Conservation (phyloP, 2,797 vertebrate species). For the Cirrhinus mrigala region DNA sequence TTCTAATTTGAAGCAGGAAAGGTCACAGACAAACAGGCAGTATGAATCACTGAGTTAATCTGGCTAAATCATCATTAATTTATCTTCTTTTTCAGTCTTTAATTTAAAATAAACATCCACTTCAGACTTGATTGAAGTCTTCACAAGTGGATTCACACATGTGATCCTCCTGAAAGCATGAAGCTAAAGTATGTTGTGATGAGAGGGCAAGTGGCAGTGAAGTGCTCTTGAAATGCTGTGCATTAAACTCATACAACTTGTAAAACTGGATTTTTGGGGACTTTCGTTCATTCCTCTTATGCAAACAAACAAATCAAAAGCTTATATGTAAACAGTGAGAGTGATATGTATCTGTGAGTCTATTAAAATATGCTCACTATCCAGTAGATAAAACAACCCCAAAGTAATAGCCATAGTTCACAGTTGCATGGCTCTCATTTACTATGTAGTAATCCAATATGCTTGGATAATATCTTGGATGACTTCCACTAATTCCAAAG, state of each 20-base stretch:
- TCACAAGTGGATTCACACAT: not conserved
- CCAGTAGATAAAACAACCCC: not conserved
- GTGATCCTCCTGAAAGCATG: not conserved
- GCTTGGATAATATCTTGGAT: not conserved
- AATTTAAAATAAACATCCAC: not conserved
- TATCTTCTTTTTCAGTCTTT: not conserved
- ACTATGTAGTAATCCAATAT: not conserved
- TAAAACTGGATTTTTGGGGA: not conserved
- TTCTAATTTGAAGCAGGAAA: not conserved
- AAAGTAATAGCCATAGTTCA: not conserved
- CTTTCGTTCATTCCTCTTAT: not conserved
- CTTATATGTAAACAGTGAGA: not conserved
- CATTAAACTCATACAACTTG: not conserved
- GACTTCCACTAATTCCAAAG: not conserved
- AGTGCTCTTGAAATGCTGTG: not conserved
- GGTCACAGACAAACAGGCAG: not conserved
- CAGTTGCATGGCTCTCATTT: not conserved
- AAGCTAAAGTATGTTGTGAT: not conserved
- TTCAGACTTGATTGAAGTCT: not conserved
- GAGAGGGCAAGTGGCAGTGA: not conserved
- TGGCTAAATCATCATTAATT: not conserved
- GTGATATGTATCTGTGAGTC: not conserved
- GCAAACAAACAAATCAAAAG: slow-evolving; percentile 4
- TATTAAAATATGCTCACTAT: not conserved
- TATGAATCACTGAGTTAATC: not conserved